Percentiles rank a stretch among this genome's conserved stretches.
These are phyloP conservation scores for Plumapathes pennacea DNA, from an alignment of 92 coral and sea anemone genomes.

Conservation along the genomic window DNA sequence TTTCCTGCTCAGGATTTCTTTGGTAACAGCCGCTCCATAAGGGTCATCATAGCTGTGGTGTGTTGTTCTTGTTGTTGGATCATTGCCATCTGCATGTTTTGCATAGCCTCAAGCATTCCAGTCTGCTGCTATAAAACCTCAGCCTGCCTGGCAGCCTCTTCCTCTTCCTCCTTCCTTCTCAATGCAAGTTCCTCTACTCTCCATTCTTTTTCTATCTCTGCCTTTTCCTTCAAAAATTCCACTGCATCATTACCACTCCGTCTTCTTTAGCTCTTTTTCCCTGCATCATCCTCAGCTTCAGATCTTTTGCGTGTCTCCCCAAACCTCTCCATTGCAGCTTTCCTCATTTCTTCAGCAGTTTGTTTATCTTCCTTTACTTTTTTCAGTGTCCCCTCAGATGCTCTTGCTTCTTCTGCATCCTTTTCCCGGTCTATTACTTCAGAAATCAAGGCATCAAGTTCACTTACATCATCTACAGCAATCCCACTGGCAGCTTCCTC, in stretches of 20 bases:
- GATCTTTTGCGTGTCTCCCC: conserved; percentile 40
- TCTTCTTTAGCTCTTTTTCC: conserved; percentile 7
- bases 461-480: conserved; percentile 14
- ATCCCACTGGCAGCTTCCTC: conserved; percentile 32
- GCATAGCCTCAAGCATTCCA: conserved; percentile 6
- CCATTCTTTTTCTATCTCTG: conserved; percentile 25
- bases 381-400: conserved; percentile 12
- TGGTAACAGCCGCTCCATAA: conserved; percentile 15
- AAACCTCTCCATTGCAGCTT: conserved; percentile 39
- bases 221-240: conserved; percentile 25
- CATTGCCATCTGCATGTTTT: no score
- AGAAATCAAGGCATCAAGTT: conserved; percentile 13
- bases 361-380: conserved; percentile 29
- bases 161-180: conserved; percentile 32
- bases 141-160: conserved; percentile 41
- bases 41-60: conserved; percentile 30
- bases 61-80: conserved; percentile 46
- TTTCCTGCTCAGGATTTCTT: conserved; percentile 14
- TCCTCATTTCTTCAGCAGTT: conserved; percentile 33
- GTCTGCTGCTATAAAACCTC: conserved; percentile 9
- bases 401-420: conserved; percentile 30
- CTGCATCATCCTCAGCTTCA: conserved; percentile 14
- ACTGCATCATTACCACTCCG: conserved; percentile 30
- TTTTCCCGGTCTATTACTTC: conserved; percentile 45
- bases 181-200: conserved; percentile 34